phyloP scores from a whole-genome alignment of 2,797 vertebrate species.

The Eremophila alpestris region DNA sequence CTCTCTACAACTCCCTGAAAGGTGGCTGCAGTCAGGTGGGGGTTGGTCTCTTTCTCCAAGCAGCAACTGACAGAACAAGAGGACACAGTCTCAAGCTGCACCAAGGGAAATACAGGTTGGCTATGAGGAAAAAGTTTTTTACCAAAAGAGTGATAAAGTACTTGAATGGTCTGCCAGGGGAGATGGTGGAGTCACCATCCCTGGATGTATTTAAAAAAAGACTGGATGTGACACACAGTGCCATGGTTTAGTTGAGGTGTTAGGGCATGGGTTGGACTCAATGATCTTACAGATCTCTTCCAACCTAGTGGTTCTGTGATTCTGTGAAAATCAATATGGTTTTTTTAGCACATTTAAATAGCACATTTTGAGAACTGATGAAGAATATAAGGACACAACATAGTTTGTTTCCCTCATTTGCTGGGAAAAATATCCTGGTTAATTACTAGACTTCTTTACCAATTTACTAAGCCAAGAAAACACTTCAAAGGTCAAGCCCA shows the following conservation, averaged over 20 bases:
- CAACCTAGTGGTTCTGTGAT: neutral
- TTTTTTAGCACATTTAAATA: conserved; percentile 8
- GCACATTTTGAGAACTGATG: neutral
- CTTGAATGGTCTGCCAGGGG: neutral
- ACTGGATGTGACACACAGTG: neutral
- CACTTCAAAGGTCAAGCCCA: neutral
- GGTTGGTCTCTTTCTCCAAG: neutral
- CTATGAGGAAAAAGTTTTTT: neutral
- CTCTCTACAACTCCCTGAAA: neutral
- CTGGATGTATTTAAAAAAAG: neutral
- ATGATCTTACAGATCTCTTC: neutral
- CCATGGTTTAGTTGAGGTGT: neutral
- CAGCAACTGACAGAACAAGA: neutral
- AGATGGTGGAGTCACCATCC: neutral
- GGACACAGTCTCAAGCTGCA: neutral
- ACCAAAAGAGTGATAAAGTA: neutral
- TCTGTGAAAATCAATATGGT: neutral
- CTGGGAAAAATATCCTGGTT: neutral
- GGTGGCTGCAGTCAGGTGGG: neutral
- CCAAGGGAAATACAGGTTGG: neutral
- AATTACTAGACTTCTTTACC: neutral
- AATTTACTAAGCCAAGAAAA: neutral
- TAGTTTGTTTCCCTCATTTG: neutral
- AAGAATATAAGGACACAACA: neutral
- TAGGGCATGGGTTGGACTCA: neutral